phyloP scores from a whole-genome alignment of 2,113 vertebrate genomes.

The Toxostoma redivivum region DNA sequence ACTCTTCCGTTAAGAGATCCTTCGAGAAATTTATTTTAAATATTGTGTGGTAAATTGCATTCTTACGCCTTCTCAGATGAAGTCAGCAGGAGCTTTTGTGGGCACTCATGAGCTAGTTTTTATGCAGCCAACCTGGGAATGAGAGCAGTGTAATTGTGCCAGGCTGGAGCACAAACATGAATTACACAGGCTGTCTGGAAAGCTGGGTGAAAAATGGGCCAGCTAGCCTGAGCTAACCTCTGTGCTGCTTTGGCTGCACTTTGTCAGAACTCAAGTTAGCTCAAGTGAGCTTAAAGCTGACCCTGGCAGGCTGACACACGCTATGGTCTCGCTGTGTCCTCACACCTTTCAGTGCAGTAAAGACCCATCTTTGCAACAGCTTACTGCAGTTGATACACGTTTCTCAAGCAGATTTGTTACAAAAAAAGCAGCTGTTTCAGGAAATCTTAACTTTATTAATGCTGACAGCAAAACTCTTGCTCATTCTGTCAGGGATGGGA shows the following conservation, averaged over 20 bases:
- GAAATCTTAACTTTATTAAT: not conserved
- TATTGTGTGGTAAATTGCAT: not conserved
- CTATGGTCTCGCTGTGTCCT: not conserved
- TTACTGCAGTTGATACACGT: not conserved
- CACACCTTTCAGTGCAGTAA: not conserved
- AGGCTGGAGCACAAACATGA: not conserved
- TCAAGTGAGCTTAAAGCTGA: not conserved
- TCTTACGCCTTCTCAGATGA: not conserved
- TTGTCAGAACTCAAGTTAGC: not conserved
- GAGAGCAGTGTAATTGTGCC: not conserved
- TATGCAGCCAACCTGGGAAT: not conserved
- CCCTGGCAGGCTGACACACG: not conserved
- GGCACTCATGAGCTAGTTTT: not conserved
- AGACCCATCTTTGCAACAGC: not conserved
- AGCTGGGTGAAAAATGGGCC: not conserved
- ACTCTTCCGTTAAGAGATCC: not conserved
- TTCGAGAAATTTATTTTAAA: not conserved
- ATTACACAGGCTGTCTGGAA: not conserved
- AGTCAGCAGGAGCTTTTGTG: not conserved
- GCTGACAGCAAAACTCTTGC: not conserved
- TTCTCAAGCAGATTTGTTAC: not conserved
- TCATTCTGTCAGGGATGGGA: not conserved
- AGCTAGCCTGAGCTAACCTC: constrained; percentile 25
- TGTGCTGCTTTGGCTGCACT: constrained; percentile 1
- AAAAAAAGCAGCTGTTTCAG: not conserved